Conservation (phyloP, 1,140 invertebrate genomes). For the Drosophila ercepeae region DNA sequence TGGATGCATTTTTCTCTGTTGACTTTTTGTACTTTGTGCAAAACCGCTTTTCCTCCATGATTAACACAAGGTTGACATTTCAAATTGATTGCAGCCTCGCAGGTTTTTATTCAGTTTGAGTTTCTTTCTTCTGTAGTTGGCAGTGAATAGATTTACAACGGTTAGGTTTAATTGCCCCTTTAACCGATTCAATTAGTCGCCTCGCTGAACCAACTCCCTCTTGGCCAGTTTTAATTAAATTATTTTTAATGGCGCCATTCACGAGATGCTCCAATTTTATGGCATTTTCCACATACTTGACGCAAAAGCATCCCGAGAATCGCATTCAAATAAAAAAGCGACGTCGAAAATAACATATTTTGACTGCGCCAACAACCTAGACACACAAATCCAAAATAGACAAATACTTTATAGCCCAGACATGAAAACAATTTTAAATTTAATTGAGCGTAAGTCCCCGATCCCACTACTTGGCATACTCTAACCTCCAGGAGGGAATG, state of each 20-base stretch:
- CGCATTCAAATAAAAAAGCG: conserved; percentile 5
- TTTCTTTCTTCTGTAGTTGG: conserved; percentile 36
- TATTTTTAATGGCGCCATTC: conserved; percentile 46
- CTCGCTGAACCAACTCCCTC: conserved; percentile 46
- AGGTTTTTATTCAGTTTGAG: conserved; percentile 18
- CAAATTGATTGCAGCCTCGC: conserved; percentile 5
- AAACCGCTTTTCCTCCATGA: conserved; percentile 33
- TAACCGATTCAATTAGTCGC: conserved; percentile 63
- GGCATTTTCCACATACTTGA: conserved; percentile 35
- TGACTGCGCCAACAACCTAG: conserved; percentile 47
- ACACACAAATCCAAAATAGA: conserved; percentile 45
- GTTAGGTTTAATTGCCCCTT: conserved; percentile 49
- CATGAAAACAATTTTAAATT: conserved; percentile 31
- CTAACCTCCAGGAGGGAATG: not conserved
- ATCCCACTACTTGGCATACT: conserved; percentile 2
- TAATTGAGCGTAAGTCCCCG: conserved; percentile 17
- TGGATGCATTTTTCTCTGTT: conserved; percentile 58
- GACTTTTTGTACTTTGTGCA: conserved; percentile 16
- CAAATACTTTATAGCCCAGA: conserved; percentile 26
- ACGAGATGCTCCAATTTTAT: conserved; percentile 39
- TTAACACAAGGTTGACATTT: conserved; percentile 59
- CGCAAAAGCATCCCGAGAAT: conserved; percentile 19
- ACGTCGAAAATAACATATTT: conserved; percentile 10
- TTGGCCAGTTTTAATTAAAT: conserved; percentile 43
- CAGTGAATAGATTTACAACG: conserved; percentile 48